Conservation (phyloP, 2,113 vertebrate genomes). For the Lepisosteus oculatus region DNA sequence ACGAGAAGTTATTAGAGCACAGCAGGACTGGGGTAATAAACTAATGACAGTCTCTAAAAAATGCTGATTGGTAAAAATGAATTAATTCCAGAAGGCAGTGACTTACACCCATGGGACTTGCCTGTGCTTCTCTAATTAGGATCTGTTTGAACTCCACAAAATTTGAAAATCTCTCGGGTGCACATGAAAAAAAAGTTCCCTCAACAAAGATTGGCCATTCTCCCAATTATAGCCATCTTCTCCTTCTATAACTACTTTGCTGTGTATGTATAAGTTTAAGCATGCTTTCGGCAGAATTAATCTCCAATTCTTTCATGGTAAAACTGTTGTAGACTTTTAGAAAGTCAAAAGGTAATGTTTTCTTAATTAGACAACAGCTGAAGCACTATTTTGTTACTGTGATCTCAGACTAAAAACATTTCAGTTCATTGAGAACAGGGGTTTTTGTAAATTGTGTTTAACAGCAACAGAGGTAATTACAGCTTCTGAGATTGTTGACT, state of each 20-base stretch:
- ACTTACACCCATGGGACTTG: background rate
- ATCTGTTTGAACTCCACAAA: conserved; percentile 8
- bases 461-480: too few species aligned
- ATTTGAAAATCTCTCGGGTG: background rate
- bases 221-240: background rate
- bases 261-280: background rate
- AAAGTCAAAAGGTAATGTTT: conserved; percentile 7
- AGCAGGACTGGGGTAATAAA: too few species aligned
- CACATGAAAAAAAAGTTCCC: background rate
- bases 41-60: too few species aligned
- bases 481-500: too few species aligned
- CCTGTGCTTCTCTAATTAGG: conserved; percentile 11
- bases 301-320: background rate
- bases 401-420: conserved; percentile 11
- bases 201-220: background rate
- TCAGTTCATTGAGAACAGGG: background rate
- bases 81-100: too few species aligned
- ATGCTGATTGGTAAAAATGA: too few species aligned
- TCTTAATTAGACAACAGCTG: background rate
- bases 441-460: background rate
- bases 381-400: background rate
- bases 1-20: too few species aligned
- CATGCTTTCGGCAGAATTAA: background rate
- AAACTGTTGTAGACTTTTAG: background rate
- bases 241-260: conserved; percentile 7